Evolutionary conservation across 2,797 vertebrate species (phyloP).

Genomic region (Premnoplex brunnescens): DNA sequence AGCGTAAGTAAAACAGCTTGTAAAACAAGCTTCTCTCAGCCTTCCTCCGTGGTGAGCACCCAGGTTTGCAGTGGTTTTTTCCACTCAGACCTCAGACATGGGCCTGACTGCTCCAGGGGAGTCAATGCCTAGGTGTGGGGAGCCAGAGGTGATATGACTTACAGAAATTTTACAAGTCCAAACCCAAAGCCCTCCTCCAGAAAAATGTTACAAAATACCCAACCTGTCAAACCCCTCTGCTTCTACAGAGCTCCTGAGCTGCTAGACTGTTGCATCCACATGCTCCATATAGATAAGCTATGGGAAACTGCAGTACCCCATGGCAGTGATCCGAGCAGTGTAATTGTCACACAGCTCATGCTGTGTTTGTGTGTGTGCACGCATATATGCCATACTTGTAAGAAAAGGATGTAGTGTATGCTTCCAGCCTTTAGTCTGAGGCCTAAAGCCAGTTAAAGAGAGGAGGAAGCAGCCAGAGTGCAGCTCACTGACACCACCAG

Average conservation of each 20-base stretch:
- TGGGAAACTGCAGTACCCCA: not conserved
- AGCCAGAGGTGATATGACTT: not conserved
- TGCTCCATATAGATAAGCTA: fast-evolving
- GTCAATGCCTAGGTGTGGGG: fast-evolving
- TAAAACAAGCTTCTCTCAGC: not conserved
- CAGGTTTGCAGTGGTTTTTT: not conserved
- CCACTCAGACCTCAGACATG: not conserved
- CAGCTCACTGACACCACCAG: not conserved
- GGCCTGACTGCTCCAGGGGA: not conserved
- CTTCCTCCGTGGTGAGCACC: fast-evolving
- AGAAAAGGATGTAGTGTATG: not conserved
- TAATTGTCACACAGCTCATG: not conserved
- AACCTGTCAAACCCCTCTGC: not conserved
- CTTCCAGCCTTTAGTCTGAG: not conserved
- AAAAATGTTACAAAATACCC: not conserved
- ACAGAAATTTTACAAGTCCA: not conserved
- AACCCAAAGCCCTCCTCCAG: not conserved
- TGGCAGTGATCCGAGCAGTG: not conserved
- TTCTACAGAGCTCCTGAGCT: not conserved
- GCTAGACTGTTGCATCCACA: not conserved
- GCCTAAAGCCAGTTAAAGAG: not conserved
- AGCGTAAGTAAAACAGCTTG: not conserved
- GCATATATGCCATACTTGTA: not conserved
- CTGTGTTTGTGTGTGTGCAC: not conserved
- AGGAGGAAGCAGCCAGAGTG: not conserved